Evolutionary conservation across 30 jellyfish, hydroid and myxozoan species (phyloP).

Genomic region (Turritopsis rubra): DNA sequence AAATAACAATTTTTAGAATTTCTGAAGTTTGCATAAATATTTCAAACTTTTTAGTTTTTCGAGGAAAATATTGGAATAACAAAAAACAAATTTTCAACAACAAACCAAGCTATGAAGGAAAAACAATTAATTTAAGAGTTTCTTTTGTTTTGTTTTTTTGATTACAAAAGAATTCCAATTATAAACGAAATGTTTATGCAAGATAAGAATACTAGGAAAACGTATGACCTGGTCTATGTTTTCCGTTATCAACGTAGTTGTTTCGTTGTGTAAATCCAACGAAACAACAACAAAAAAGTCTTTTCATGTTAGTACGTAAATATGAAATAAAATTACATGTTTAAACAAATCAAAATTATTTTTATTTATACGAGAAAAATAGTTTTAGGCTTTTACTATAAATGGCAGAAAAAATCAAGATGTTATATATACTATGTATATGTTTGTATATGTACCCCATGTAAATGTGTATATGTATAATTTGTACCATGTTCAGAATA

Average conservation of each 20-base stretch:
- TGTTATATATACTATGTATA: not conserved
- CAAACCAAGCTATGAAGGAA: not conserved
- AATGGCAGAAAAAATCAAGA: not conserved
- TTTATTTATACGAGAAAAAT: not conserved
- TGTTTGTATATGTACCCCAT: not conserved
- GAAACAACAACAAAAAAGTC: not conserved
- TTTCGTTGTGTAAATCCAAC: not conserved
- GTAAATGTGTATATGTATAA: not conserved
- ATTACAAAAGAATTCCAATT: not conserved
- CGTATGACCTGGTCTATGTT: not conserved
- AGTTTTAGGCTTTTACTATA: not conserved
- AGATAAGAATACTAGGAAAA: too few relatives aligned
- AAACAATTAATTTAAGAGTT: not conserved
- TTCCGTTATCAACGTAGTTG: not conserved
- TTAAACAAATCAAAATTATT: not conserved
- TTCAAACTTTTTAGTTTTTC: not conserved
- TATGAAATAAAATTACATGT: not conserved
- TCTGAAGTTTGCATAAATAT: not conserved
- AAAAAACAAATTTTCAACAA: not conserved
- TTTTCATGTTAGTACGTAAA: not conserved
- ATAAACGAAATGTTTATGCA: not conserved
- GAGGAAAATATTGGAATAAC: not conserved
- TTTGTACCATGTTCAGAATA: not conserved
- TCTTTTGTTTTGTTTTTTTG: not conserved
- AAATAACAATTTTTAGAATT: not conserved